Base-by-base conservation (phyloP, 2,113 vertebrate species). In the Labrus mixtus region DNA sequence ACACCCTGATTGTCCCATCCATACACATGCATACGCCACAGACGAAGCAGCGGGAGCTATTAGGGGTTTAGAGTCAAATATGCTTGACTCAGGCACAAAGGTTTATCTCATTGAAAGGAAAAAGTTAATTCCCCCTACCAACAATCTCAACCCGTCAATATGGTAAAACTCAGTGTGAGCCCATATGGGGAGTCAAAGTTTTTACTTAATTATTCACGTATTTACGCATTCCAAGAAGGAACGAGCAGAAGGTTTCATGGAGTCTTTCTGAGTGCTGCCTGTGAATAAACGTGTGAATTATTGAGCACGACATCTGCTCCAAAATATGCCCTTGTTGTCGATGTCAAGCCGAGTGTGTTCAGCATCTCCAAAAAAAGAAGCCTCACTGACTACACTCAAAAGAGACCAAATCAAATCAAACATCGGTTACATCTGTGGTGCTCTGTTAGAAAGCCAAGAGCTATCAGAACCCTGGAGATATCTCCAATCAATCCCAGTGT, bases 281-380 rank as follows among this genome's bases (percentile, higher is more conserved):
- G 41, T 67, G 74, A 83, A 76, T 69, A 78, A 77, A 83, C 71
- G 29, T 58, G 68, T 83, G 66, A 81, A 83, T 88, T 78, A 85
- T 81, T 85, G 80, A 83, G 68, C 2, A 3, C 22, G 72, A 72
- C 86, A 85, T 71, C 80, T 85, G 83, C 69, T 58, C 78, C 33
- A 60, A 73, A 85, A 76, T 80, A 56, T 73, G 79, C 37, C 76
- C 59, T 56, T 75, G 76, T 65, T 79, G 75, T 64, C 37, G 55
- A 73, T 82, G 75, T 73, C 78, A 76, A 68, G 57, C 70, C 75
- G 81, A 58, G 81, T 72, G 56, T 78, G 56, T 25, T 51, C 50
- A 64, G 62, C 5, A 10, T 56, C 71, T 64, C 68, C 54, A 33
- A 45, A 41, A 41, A 37, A 79, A 69, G 60, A 48, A 64, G 29